phyloP scores from a whole-genome alignment of 35 echinoderm and acorn worm genomes.

The Ophioderma brevispina region DNA sequence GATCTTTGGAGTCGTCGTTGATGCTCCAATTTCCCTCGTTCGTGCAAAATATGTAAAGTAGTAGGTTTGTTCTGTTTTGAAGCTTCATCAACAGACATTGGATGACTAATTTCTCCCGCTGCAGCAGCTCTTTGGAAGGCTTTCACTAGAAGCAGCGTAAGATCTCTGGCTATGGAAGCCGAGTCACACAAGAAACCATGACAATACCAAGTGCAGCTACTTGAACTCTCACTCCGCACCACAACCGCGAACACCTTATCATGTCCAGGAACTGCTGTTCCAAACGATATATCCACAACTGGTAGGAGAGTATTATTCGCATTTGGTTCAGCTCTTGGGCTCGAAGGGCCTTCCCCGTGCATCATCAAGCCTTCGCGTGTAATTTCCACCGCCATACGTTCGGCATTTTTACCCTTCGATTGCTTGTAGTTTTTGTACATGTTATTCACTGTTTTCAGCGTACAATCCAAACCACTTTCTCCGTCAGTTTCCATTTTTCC shows the following conservation, averaged over 20 bases:
- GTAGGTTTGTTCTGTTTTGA: conserved; percentile 20
- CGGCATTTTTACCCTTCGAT: conserved; percentile 27
- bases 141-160: conserved; percentile 75
- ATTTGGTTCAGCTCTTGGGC: background rate
- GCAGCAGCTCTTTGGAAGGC: conserved; percentile 62
- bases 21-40: conserved; percentile 37
- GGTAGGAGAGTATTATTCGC: conserved; percentile 24
- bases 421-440: conserved; percentile 47
- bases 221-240: conserved; percentile 17
- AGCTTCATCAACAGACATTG: background rate
- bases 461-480: conserved; percentile 36
- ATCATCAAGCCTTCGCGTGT: conserved; percentile 25
- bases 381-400: conserved; percentile 27
- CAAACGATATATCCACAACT: conserved; percentile 71
- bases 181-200: conserved; percentile 88
- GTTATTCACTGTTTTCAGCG: conserved; percentile 16
- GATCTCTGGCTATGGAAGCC: conserved; percentile 58
- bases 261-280: conserved; percentile 63
- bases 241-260: conserved; percentile 71
- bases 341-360: background rate
- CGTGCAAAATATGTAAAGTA: conserved; percentile 61
- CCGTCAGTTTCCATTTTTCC: conserved; percentile 11
- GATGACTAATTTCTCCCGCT: conserved; percentile 12
- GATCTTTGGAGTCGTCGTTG: conserved; percentile 6
- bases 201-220: conserved; percentile 61